phyloP scores from a whole-genome alignment of 2,113 vertebrate species.

The Paedocypris sp. region DNA sequence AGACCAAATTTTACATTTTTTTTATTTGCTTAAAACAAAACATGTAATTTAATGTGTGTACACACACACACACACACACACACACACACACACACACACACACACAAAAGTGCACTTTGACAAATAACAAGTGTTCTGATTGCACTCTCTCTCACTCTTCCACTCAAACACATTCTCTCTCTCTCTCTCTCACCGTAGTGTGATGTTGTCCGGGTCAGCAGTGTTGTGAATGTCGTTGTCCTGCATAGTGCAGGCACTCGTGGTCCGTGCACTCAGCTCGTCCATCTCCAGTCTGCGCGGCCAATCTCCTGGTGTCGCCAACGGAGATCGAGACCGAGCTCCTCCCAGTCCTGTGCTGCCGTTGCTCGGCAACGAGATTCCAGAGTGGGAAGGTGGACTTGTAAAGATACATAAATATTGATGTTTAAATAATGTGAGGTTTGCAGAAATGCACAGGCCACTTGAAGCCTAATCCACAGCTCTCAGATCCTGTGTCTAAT shows the following conservation, averaged over 20 bases:
- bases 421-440: neutral
- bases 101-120: neutral
- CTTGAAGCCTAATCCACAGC: neutral
- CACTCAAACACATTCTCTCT: neutral
- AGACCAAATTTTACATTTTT: no score
- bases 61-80: neutral
- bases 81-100: neutral
- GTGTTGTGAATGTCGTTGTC: constrained; percentile 30
- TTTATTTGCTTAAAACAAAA: no score
- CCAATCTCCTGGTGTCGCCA: constrained; percentile 38
- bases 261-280: constrained; percentile 47
- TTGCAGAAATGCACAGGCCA: neutral
- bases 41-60: no score
- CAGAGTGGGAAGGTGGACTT: constrained; percentile 33
- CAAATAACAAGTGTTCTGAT: neutral
- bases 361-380: constrained; percentile 58
- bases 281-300: constrained; percentile 41
- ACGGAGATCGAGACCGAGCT: constrained; percentile 27
- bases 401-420: neutral
- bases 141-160: neutral
- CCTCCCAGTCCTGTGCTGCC: constrained; percentile 31
- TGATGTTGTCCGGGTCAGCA: constrained; percentile 34
- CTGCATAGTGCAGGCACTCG: constrained; percentile 43
- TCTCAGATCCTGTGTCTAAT: neutral
- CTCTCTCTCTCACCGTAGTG: constrained; percentile 43